Evolutionary conservation across 1,140 invertebrate genomes (phyloP), one percentile per base, ranked within the genome.

Genomic region (Acyrthosiphon pisum): DNA sequence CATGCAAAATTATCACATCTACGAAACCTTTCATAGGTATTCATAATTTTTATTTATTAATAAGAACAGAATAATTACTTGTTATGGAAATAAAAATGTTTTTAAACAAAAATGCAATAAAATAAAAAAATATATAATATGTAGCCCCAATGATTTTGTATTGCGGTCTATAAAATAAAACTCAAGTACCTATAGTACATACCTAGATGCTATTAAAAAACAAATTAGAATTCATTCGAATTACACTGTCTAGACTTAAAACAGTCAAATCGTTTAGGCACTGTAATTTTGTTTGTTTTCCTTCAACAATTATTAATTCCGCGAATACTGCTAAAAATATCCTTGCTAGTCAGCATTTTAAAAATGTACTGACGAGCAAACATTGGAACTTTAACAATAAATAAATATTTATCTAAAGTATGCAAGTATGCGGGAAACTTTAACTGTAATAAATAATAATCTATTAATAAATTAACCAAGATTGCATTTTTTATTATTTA

Each of bases 241-340:
- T 76, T 18, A 76, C n/a, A 76, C 60, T 76, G 30, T 76, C n/a
- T 76, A 76, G 60, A 76, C 60, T 68, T 76, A 76, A 76, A n/a
- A n/a, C 60, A 76, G 60, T 18, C 3, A 76, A n/a, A 35, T 20
- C 60, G 14, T 76, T 76, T 76, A 76, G 1, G n/a, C 0, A n/a
- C 60, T n/a, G 30, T 68, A 76, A n/a, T 76, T 76, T 76, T 76
- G 60, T n/a, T 76, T n/a, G 30, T 76, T 76, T 76, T 18, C 30
- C 30, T n/a, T n/a, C 4, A 76, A 76, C 30, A 76, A 76, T 68
- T n/a, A 68, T 68, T 68, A 68, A 68, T n/a, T 76, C 30, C 60
- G 14, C 60, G 14, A 76, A n/a, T 18, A 76, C 60, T 76, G 30
- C 60, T n/a, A 76, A 76, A 76, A 76, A 76, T 68, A 76, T 76